Conservation (phyloP, 2,797 vertebrate genomes). For the Lophotriccus pileatus region DNA sequence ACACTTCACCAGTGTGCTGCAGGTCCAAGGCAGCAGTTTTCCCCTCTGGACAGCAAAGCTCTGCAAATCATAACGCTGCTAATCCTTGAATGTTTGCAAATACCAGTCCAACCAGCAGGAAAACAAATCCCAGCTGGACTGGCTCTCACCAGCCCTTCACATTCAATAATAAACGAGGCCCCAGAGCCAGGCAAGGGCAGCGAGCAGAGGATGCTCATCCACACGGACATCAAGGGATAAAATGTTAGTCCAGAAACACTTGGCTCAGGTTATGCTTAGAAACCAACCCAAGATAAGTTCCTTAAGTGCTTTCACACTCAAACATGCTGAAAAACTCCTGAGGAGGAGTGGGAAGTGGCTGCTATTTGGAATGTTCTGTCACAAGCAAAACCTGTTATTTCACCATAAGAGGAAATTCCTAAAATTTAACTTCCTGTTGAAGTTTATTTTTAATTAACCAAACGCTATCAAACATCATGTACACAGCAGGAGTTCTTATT, state of each 20-base stretch:
- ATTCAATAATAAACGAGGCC: background rate
- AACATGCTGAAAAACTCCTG: background rate
- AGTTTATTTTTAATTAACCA: conserved; percentile 15
- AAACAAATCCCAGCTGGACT: background rate
- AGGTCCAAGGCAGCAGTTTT: background rate
- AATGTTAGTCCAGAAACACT: background rate
- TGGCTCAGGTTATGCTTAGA: background rate
- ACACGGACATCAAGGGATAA: background rate
- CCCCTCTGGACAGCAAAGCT: background rate
- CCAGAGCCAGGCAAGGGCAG: background rate
- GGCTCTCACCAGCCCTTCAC: background rate
- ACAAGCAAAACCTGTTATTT: background rate
- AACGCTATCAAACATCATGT: background rate
- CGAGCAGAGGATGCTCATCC: background rate
- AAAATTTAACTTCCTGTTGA: background rate
- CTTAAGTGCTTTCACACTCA: background rate
- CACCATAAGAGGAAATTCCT: background rate
- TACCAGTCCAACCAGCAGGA: background rate
- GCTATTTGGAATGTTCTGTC: background rate
- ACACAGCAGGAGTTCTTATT: background rate
- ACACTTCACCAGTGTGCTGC: background rate
- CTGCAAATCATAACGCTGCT: background rate
- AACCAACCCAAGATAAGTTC: background rate
- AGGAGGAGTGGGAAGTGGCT: background rate
- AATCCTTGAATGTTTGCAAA: background rate